Percentiles rank a stretch among this genome's conserved stretches.
Conservation (phyloP, 2,113 vertebrate genomes). For the Turdus rufiventris region DNA sequence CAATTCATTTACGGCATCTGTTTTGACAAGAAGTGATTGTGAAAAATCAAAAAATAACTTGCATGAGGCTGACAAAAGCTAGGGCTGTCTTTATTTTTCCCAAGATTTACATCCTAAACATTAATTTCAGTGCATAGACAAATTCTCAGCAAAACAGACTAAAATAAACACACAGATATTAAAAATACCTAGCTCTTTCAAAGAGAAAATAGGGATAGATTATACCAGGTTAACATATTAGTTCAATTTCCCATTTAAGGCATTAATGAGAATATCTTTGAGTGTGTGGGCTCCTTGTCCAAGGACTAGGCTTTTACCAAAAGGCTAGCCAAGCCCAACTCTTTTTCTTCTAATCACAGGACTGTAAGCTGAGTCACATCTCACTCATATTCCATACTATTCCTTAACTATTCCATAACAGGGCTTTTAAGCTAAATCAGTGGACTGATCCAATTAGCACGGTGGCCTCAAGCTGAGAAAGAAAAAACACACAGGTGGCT, state of each 20-base stretch:
- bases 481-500: background rate
- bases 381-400: background rate
- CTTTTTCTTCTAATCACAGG: background rate
- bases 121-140: background rate
- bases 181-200: background rate
- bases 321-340: background rate
- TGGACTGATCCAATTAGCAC: background rate
- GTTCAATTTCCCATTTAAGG: background rate
- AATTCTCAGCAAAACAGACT: background rate
- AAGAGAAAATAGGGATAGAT: background rate
- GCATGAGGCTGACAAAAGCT: background rate
- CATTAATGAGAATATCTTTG: background rate
- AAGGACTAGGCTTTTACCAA: background rate
- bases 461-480: background rate
- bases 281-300: background rate
- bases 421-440: background rate
- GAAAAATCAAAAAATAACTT: background rate
- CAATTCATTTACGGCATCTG: background rate
- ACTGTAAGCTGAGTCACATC: background rate
- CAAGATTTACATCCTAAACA: background rate
- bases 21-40: background rate
- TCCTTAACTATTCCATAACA: background rate
- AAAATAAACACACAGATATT: background rate
- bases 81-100: background rate
- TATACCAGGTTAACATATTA: background rate